Percentiles rank a stretch among this genome's conserved stretches.
phyloP scores from a whole-genome alignment of 2,113 vertebrate species.

The Ariopsis seemanni region DNA sequence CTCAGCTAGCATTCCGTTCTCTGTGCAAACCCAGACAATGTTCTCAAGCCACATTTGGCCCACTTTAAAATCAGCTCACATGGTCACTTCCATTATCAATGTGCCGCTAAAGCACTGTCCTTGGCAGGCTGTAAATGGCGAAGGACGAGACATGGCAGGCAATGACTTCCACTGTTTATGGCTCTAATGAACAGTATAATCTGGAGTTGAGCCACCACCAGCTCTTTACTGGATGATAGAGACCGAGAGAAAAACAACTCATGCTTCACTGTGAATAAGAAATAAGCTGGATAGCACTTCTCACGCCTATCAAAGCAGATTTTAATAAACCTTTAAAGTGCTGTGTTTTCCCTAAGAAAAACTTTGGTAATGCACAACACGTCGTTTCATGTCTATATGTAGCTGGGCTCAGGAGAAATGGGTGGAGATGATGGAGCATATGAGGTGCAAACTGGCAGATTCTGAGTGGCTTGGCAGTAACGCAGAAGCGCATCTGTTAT shows the following conservation, averaged over 20 bases:
- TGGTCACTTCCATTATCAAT: constrained; percentile 41
- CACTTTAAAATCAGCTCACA: constrained; percentile 46
- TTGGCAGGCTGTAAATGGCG: constrained; percentile 17
- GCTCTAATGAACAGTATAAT: constrained; percentile 32
- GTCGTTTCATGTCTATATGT: neutral
- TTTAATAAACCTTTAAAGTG: constrained; percentile 30
- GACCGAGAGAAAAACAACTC: constrained; percentile 21
- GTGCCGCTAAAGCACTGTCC: constrained; percentile 31
- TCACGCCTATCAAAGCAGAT: neutral
- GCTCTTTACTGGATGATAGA: constrained; percentile 1
- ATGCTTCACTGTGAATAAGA: constrained; percentile 3
- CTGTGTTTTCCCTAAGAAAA: neutral
- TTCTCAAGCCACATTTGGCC: constrained; percentile 15
- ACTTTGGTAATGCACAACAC: neutral
- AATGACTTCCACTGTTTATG: constrained; percentile 35
- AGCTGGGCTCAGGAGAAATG: neutral
- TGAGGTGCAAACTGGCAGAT: constrained; percentile 16
- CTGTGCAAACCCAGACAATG: constrained; percentile 22
- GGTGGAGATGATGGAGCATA: neutral
- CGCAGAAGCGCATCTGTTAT: constrained; percentile 33
- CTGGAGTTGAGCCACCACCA: neutral
- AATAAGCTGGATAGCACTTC: constrained; percentile 9
- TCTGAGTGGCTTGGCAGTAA: constrained; percentile 25
- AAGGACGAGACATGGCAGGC: constrained; percentile 38
- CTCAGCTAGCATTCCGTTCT: constrained; percentile 44